phyloP scores from a whole-genome alignment of 2,888 invertebrate genomes.

The Octodonta nipae region DNA sequence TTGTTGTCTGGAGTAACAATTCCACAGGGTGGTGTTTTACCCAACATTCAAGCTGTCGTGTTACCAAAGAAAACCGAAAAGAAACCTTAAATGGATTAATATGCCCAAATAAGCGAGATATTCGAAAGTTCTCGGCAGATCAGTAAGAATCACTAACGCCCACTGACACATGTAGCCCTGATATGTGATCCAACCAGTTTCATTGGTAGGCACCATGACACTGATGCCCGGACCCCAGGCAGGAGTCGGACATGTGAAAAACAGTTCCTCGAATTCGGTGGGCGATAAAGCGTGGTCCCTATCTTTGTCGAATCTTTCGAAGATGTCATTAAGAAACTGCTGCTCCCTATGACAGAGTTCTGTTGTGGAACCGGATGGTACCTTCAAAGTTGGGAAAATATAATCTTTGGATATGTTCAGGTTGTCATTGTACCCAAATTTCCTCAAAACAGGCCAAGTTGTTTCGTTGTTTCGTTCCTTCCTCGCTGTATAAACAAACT shows the following conservation, averaged over 20 bases:
- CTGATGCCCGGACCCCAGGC: conserved; percentile 81
- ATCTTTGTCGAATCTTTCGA: conserved; percentile 89
- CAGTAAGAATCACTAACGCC: conserved; percentile 80
- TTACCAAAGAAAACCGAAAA: no score
- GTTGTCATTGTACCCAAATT: conserved; percentile 94
- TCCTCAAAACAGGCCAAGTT: conserved; percentile 94
- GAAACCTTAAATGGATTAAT: no score
- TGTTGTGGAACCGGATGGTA: conserved; percentile 82
- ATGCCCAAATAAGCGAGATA: conserved; percentile 92
- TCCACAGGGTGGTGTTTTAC: no score
- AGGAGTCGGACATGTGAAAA: conserved; percentile 78
- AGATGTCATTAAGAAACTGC: conserved; percentile 80
- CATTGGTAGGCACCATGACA: conserved; percentile 81
- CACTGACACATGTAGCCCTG: conserved; percentile 94
- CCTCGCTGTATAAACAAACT: conserved; percentile 96
- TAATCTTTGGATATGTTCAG: conserved; percentile 83
- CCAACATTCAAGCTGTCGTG: no score
- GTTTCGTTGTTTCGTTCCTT: conserved; percentile 97
- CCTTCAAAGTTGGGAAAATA: conserved; percentile 71
- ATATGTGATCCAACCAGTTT: conserved; percentile 77
- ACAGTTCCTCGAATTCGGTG: conserved; percentile 76
- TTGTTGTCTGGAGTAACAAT: no score
- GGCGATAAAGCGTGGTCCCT: conserved; percentile 85
- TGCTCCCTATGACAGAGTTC: conserved; percentile 90
- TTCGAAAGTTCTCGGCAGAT: conserved; percentile 81